Conservation (phyloP, 1,140 invertebrate genomes). For the Heliconius eleuchia region DNA sequence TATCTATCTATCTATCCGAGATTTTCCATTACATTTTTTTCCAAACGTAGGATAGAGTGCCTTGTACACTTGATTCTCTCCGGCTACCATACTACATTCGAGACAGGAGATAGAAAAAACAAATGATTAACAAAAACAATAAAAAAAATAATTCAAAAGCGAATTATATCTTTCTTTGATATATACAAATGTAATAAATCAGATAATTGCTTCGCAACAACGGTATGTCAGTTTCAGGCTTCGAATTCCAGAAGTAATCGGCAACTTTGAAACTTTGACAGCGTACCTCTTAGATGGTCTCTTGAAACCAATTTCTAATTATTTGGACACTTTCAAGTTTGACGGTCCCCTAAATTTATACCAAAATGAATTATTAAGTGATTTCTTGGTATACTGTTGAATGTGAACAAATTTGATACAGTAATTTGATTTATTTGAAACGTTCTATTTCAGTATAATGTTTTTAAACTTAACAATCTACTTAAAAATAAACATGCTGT, state of each 20-base stretch:
- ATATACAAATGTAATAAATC: background rate
- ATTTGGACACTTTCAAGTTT: slow-evolving; percentile 33
- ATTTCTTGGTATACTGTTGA: background rate
- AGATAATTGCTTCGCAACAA: slow-evolving; percentile 30
- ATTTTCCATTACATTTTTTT: no score
- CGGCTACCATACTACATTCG: no score
- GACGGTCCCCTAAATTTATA: slow-evolving; percentile 11
- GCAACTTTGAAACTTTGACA: slow-evolving; percentile 36
- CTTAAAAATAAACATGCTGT: no score
- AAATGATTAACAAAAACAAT: background rate
- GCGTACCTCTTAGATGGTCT: slow-evolving; percentile 26
- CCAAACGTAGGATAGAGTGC: no score
- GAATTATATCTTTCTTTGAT: background rate
- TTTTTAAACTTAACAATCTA: no score
- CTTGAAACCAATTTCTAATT: slow-evolving; percentile 27
- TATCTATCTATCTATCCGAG: no score
- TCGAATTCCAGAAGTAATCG: slow-evolving; percentile 22
- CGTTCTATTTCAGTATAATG: background rate
- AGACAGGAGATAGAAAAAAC: no score
- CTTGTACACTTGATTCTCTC: no score
- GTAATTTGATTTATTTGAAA: background rate
- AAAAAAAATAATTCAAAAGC: background rate
- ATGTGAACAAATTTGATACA: background rate
- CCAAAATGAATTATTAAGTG: slow-evolving; percentile 1
- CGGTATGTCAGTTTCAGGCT: slow-evolving; percentile 31